Base-by-base conservation (phyloP, 2,888 invertebrate species). In the Limulus polyphemus region DNA sequence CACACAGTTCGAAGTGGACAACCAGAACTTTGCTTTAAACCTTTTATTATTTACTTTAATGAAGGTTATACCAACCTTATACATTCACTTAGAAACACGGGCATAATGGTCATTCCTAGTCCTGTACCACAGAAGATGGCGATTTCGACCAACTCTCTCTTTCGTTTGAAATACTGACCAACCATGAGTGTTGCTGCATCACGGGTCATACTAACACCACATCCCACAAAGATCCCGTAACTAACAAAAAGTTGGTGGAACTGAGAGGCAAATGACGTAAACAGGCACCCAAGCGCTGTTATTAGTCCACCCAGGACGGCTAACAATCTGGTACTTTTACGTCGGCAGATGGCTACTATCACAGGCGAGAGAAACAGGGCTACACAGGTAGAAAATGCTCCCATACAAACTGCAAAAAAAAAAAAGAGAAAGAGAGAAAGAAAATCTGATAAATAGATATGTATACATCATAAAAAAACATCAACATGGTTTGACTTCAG, bases 181-280 rank as follows among this genome's bases (percentile, higher is more conserved):
- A 91, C 87, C 88, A 91, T 90, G 71, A 91, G 78, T 55, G 88
- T 88, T 32, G 90, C 87, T 72, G 90, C 89, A 76, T 89, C 90
- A 68, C 90, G 78, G 10, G 89, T 89, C 75, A 91, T 82, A 51
- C 90, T 89, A 62, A 89, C 88, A 61, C 91, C 91, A 60, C 89
- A 83, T 54, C 89, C 88, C 79, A 67, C 61, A 65, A 71, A 59
- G 49, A 90, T 83, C 51, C 89, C 83, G 73, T 87, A 90, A 78
- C 89, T 89, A 82, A 90, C 86, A 80, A 88, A 89, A 64, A 90
- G 81, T 76, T 92, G 91, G 78, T 90, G 90, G 75, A 89, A 88
- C 77, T 90, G 87, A 63, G 87, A 85, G 62, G 90, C 90, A 76
- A 91, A 92, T 62, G 90, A 90, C 11, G 90, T 88, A 79, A 91